These are phyloP conservation scores for Symphodus melops DNA, from an alignment of 2,113 vertebrate species.

Conservation along the genomic window DNA sequence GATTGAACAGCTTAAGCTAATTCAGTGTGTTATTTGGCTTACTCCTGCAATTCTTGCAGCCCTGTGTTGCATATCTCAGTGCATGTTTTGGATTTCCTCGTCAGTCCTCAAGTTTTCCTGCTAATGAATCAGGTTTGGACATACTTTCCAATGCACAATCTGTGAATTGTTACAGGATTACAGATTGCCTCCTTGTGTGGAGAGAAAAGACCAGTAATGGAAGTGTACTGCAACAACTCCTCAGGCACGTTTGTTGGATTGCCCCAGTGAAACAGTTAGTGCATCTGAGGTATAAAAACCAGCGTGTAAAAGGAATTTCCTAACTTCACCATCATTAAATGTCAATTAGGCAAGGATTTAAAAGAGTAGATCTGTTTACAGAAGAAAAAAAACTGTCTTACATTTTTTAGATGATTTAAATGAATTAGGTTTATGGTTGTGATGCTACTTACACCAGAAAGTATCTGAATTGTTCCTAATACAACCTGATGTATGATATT, in stretches of 20 bases:
- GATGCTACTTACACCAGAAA: too few relatives aligned
- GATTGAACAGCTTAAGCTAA: background rate
- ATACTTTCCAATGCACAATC: constrained; percentile 61
- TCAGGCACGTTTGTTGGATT: constrained; percentile 39
- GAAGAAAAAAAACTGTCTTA: constrained; percentile 1
- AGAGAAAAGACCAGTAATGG: constrained; percentile 56
- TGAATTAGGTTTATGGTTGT: background rate
- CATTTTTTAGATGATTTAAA: background rate
- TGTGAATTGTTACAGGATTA: constrained; percentile 71
- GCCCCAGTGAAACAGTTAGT: constrained; percentile 37
- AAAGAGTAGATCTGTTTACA: background rate
- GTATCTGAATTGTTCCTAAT: too few relatives aligned
- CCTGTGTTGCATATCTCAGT: constrained; percentile 9
- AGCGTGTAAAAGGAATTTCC: constrained; percentile 29
- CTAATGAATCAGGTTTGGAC: constrained; percentile 52
- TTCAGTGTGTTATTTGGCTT: constrained; percentile 3
- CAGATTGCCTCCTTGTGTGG: constrained; percentile 33
- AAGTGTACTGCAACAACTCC: constrained; percentile 20
- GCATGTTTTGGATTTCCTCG: constrained; percentile 37
- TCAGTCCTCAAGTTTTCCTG: constrained; percentile 33
- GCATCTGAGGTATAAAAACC: constrained; percentile 39
- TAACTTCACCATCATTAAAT: constrained; percentile 9
- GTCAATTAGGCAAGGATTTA: constrained; percentile 27
- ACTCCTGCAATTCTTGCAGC: background rate
- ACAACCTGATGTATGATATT: too few relatives aligned